Conservation (phyloP, 64 coral and sea anemone genomes). For the Hydrozoanthus tunicans region DNA sequence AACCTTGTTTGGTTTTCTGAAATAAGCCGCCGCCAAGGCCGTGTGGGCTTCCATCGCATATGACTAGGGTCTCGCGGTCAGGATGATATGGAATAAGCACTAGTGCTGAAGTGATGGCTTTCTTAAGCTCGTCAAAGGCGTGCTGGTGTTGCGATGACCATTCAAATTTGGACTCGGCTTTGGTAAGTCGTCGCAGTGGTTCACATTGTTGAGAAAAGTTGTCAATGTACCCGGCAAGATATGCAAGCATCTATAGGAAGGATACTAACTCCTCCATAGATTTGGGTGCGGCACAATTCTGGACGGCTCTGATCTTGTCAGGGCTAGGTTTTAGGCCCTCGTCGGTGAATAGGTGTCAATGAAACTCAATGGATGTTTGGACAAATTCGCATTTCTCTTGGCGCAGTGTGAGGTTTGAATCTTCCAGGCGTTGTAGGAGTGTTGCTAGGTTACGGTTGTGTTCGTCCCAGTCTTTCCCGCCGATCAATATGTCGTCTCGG, state of each 20-base stretch:
- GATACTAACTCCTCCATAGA: slow-evolving; percentile 1
- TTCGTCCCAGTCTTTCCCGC: not conserved
- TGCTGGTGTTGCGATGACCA: slow-evolving; percentile 40
- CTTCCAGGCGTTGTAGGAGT: too few relatives aligned
- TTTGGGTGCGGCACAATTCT: slow-evolving; percentile 5
- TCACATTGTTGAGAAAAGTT: slow-evolving; percentile 28
- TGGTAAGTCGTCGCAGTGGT: slow-evolving; percentile 30
- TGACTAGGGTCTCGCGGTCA: slow-evolving; percentile 28
- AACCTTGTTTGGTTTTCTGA: slow-evolving; percentile 24
- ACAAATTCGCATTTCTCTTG: slow-evolving; percentile 2
- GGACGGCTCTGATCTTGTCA: slow-evolving; percentile 17
- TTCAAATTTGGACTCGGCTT: slow-evolving; percentile 13
- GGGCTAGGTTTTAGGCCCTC: slow-evolving; percentile 23
- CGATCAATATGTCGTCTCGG: slow-evolving; percentile 31
- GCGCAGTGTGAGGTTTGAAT: not conserved
- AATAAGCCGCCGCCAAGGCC: slow-evolving; percentile 26
- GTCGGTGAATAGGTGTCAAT: slow-evolving; percentile 10
- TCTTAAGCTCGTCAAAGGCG: slow-evolving; percentile 23
- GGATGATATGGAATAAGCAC: slow-evolving; percentile 54
- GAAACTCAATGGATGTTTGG: not conserved
- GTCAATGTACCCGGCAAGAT: slow-evolving; percentile 23
- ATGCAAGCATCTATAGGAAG: slow-evolving; percentile 36
- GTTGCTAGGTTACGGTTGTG: not conserved
- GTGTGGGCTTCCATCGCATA: slow-evolving; percentile 31
- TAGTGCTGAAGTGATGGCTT: slow-evolving; percentile 34